Base-by-base conservation (phyloP, 2,113 vertebrate genomes). In the Oryzias javanicus region DNA sequence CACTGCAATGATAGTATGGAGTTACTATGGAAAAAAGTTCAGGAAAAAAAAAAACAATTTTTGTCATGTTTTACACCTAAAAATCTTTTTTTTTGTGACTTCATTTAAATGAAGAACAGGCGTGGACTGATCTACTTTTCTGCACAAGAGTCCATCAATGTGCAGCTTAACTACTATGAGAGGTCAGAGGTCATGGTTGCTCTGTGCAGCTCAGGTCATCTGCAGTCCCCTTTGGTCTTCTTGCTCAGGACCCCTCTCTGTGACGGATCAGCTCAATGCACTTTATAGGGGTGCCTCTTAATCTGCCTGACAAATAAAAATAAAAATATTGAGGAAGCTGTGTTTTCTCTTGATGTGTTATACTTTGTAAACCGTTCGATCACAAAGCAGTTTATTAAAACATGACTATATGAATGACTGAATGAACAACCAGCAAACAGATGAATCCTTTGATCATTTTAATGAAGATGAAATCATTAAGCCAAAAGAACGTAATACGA, bases 241-340 rank as follows among this genome's bases (percentile, higher is more conserved):
- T 82, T 77, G 67, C 61, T 50, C 18, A 67, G 80, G 62, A 84
- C 63, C 78, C 66, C 74, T 69, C 64, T 49, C 51, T 64, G 60
- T 18, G 59, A n/a, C 70, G 64, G 63, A 73, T 72, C 76, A 73
- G 20, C 62, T 63, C 27, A 64, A 20, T 49, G 67, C 56, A 70
- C 59, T 64, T 54, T 51, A 55, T 50, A 22, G 45, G 55, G 63
- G 57, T 63, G 51, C 22, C 57, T 47, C 51, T 59, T 54, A 46
- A 67, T 60, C 19, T 47, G 67, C 64, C 64, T 80, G 64, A 83
- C 72, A 67, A 72, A 70, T 78, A 81, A 74, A 81, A 48, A 64
- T 14, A 10, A 70, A 57, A 18, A 69, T 12, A 35, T 35, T 35
- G 35, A 35, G 35, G 35, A 35, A 12, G 35, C 35, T 12, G 35